Evolutionary conservation across 2,113 vertebrate species (phyloP), one percentile per base, ranked within the genome.

Genomic region (Ploceus nigricollis): DNA sequence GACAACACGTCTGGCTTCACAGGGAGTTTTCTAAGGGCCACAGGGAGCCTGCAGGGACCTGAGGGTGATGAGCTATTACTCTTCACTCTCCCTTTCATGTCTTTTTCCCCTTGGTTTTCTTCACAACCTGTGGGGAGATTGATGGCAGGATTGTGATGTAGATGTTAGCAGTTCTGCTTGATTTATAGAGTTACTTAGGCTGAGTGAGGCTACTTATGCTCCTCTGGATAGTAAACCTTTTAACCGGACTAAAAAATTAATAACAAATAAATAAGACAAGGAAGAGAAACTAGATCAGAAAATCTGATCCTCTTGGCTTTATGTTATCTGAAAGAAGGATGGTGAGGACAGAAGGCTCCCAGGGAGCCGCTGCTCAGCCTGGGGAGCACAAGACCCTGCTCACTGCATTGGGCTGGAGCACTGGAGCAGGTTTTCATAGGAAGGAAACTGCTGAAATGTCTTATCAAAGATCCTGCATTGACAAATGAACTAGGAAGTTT

Each of bases 131-230:
- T 97, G 98, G 97, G 97, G 97, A 98, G 98, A 99, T 99, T 99
- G 99, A 99, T 99, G 98, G 98, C 95, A 95, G 98, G 98, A 98
- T 98, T 98, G 98, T 97, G 98, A 98, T 97, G 98, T 98, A 98
- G 98, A 98, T 99, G 99, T 98, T 99, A 99, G 98, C 99, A 98
- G 98, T 98, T 98, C 98, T 96, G 95, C 95, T 94, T 99, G 99
- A 99, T 99, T 99, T 99, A 99, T 99, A 97, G 98, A 98, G 98
- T 99, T 99, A 99, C 99, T 99, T 99, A 99, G 98, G 98, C 98
- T 99, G 99, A 99, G 99, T 99, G 99, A 99, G 98, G 98, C 98
- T 98, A 98, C 98, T 98, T 98, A 98, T 97, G 98, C 98, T 98
- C 50, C 30, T 98, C 98, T 97, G 97, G 98, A 98, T 98, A 98